Evolutionary conservation across 2,797 vertebrate species (phyloP).

Genomic region (Chiroxiphia lanceolata): DNA sequence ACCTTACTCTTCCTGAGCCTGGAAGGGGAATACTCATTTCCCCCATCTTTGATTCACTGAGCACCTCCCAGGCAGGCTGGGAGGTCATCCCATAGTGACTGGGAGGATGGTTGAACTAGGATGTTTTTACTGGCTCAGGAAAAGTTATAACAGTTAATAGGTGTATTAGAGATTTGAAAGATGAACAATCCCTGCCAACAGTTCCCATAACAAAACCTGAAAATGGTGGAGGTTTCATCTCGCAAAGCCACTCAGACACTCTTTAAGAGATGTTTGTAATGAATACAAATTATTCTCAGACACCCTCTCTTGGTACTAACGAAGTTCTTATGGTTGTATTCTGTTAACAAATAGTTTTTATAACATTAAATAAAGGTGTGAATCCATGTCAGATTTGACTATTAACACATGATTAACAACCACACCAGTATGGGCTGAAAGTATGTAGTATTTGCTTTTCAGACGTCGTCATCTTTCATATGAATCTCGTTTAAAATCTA

Average conservation of each 20-base stretch:
- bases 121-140: not conserved
- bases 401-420: conserved; percentile 34
- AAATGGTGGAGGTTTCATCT: not conserved
- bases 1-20: not conserved
- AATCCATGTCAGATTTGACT: not conserved
- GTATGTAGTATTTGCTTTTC: conserved; percentile 34
- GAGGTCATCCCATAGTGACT: not conserved
- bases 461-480: conserved; percentile 68
- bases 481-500: conserved; percentile 73
- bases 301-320: not conserved
- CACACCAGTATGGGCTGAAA: not conserved
- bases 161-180: not conserved
- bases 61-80: not conserved
- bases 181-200: not conserved
- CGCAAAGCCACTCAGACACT: not conserved
- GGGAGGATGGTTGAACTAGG: not conserved
- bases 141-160: not conserved
- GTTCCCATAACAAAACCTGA: not conserved
- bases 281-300: not conserved
- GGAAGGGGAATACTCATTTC: not conserved
- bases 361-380: not conserved
- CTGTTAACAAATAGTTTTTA: not conserved
- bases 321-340: not conserved
- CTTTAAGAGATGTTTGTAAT: not conserved
- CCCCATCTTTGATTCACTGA: not conserved